These are phyloP conservation scores for Pristionchus mayeri DNA, from an alignment of 2,888 invertebrate species.

Conservation along the genomic window DNA sequence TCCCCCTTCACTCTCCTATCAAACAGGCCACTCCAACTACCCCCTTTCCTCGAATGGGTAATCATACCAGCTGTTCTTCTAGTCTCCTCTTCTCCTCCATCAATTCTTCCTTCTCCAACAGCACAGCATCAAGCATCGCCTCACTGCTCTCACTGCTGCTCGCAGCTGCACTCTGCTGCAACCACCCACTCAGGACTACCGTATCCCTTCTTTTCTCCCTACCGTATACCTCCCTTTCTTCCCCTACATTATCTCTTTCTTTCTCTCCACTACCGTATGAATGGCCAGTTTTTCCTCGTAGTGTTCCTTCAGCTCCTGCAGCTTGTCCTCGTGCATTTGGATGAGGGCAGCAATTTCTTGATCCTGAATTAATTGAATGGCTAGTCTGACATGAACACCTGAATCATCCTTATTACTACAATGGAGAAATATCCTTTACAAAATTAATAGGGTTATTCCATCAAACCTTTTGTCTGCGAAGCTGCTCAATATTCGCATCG, in stretches of 20 bases:
- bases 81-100: constrained; percentile 53
- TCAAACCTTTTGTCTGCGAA: constrained; percentile 54
- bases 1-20: constrained; percentile 34
- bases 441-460: background rate
- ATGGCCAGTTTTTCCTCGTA: constrained; percentile 65
- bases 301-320: constrained; percentile 63
- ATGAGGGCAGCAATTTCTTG: constrained; percentile 44
- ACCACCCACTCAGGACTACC: background rate
- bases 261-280: constrained; percentile 44
- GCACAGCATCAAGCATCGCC: constrained; percentile 59
- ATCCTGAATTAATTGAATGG: constrained; percentile 13
- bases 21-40: constrained; percentile 12
- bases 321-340: constrained; percentile 57
- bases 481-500: constrained; percentile 54
- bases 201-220: background rate
- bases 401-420: background rate
- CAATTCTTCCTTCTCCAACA: constrained; percentile 61
- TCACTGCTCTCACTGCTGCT: constrained; percentile 59
- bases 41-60: background rate
- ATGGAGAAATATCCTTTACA: background rate
- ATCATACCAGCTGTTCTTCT: constrained; percentile 53
- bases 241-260: background rate
- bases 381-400: background rate
- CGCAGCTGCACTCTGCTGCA: constrained; percentile 52
- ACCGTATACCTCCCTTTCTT: background rate